phyloP scores from a whole-genome alignment of 2,888 invertebrate genomes.

The Tachina lurida region DNA sequence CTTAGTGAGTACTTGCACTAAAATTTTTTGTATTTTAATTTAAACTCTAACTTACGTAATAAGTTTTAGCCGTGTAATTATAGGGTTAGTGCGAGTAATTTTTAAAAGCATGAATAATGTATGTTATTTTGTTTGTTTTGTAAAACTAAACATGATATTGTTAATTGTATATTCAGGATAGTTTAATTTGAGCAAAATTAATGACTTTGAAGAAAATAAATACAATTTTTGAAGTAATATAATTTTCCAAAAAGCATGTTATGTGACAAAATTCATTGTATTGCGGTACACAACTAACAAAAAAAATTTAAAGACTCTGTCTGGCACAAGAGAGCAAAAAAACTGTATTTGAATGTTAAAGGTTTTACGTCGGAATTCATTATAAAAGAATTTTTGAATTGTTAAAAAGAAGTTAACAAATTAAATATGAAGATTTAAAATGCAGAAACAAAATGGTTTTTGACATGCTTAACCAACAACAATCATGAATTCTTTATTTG shows the following conservation, averaged over 20 bases:
- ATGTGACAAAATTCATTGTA: not conserved
- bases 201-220: not conserved
- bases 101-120: constrained; percentile 32
- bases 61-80: constrained; percentile 30
- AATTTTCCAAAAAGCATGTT: not conserved
- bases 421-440: no score
- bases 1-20: constrained; percentile 34
- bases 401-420: no score
- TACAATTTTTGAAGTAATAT: not conserved
- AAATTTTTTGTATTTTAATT: not conserved
- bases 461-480: no score
- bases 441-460: no score
- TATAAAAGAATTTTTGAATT: no score
- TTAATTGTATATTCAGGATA: constrained; percentile 44
- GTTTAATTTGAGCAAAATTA: constrained; percentile 40
- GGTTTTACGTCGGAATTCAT: no score
- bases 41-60: constrained; percentile 21
- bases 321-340: no score
- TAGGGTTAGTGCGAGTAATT: not conserved
- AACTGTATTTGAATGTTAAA: no score
- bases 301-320: no score
- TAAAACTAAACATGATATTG: not conserved
- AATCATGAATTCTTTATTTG: no score
- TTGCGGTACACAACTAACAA: not conserved
- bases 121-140: not conserved